Evolutionary conservation across 2,797 vertebrate species (phyloP).

Genomic region (Typhlichthys subterraneus): DNA sequence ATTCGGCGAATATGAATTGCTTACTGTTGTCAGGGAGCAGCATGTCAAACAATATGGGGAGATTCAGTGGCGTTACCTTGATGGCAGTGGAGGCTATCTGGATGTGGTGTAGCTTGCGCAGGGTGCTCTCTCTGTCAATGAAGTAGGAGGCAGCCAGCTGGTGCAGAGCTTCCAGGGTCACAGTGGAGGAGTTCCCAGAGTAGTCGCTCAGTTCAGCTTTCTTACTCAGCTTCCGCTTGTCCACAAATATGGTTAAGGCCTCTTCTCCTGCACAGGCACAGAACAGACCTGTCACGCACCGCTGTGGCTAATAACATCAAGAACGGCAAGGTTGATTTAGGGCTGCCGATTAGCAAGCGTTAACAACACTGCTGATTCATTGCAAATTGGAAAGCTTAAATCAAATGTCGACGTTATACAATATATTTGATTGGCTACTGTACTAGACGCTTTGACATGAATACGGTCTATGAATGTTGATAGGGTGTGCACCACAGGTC

Average conservation of each 20-base stretch:
- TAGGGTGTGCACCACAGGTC: no score
- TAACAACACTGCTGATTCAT: no score
- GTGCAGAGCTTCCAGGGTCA: conserved; percentile 91
- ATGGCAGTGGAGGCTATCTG: conserved; percentile 96
- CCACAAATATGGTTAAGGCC: conserved; percentile 96
- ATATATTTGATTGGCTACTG: no score
- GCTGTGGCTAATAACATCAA: background rate
- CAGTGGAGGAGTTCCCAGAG: conserved; percentile 82
- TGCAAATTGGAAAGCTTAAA: no score
- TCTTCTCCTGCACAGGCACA: conserved; percentile 85
- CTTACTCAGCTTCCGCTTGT: conserved; percentile 93
- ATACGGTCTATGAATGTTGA: no score
- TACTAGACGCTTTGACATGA: no score
- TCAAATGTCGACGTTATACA: no score
- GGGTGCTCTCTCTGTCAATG: conserved; percentile 94
- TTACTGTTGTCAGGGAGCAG: no score
- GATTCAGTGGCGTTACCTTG: conserved; percentile 80
- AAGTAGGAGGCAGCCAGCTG: conserved; percentile 97
- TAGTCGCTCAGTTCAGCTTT: conserved; percentile 85
- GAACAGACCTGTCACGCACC: background rate
- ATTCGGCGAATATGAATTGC: no score
- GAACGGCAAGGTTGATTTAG: no score
- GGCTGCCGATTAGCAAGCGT: no score
- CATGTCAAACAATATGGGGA: background rate
- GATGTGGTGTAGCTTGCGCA: conserved; percentile 93